These are phyloP conservation scores for Drosophila virilis DNA, from an alignment of 1,140 invertebrate species.

Conservation along the genomic window DNA sequence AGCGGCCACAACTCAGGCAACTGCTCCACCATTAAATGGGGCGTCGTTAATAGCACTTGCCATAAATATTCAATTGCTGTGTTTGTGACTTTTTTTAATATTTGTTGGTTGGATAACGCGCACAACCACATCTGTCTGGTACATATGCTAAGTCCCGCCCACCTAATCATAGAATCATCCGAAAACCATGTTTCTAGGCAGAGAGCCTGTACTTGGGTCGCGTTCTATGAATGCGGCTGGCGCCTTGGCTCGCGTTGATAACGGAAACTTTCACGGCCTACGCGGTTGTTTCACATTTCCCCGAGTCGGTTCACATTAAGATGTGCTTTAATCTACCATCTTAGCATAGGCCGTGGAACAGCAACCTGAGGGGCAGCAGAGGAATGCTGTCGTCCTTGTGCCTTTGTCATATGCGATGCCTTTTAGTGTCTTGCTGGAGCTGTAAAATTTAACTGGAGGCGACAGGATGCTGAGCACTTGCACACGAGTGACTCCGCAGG, in stretches of 20 bases:
- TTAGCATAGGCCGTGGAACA: constrained; percentile 6
- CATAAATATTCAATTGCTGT: constrained; percentile 64
- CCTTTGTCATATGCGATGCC: constrained; percentile 52
- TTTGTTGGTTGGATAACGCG: constrained; percentile 46
- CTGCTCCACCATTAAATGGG: background rate
- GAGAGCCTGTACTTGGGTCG: constrained; percentile 6
- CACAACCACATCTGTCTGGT: constrained; percentile 19
- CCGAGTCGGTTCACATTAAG: constrained; percentile 56
- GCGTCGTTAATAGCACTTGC: constrained; percentile 17
- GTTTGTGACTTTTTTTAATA: constrained; percentile 39
- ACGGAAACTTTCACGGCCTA: constrained; percentile 49
- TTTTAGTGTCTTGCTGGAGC: constrained; percentile 62
- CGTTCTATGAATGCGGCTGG: constrained; percentile 7
- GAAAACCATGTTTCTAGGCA: background rate
- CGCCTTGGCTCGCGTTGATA: constrained; percentile 51
- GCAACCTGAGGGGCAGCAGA: background rate
- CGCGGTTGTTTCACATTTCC: constrained; percentile 45
- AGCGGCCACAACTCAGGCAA: constrained; percentile 2
- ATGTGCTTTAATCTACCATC: constrained; percentile 61
- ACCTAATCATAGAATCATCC: constrained; percentile 10
- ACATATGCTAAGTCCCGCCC: constrained; percentile 29
- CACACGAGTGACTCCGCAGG: constrained; percentile 27
- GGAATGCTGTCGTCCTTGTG: constrained; percentile 32
- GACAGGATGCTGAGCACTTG: constrained; percentile 53
- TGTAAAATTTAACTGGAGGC: constrained; percentile 63